These are phyloP conservation scores for Frieseomelitta varia DNA, from an alignment of 1,140 invertebrate species.

Conservation along the genomic window DNA sequence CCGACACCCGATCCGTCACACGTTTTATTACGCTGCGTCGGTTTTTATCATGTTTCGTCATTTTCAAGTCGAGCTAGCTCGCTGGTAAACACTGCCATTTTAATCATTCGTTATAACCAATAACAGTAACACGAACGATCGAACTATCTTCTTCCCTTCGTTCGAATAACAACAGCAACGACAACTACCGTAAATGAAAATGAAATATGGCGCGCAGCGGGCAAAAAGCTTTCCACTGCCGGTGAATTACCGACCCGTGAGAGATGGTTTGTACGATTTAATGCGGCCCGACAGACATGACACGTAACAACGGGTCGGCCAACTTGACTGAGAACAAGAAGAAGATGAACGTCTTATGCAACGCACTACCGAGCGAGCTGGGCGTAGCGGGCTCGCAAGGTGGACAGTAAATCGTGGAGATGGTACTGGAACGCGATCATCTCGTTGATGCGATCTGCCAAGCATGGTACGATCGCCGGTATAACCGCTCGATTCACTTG, in stretches of 20 bases:
- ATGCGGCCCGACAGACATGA: slow-evolving; percentile 48
- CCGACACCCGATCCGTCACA: slow-evolving; percentile 37
- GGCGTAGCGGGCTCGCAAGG: slow-evolving; percentile 40
- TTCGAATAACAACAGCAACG: neutral
- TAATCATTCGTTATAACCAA: neutral
- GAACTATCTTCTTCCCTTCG: neutral
- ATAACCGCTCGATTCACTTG: slow-evolving; percentile 36
- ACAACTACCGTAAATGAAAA: neutral
- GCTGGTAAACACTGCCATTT: neutral
- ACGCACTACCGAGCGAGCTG: slow-evolving; percentile 40
- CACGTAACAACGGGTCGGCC: slow-evolving; percentile 41
- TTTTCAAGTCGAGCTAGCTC: neutral
- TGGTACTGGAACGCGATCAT: slow-evolving; percentile 62
- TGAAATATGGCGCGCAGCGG: slow-evolving; percentile 30
- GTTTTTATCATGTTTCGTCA: neutral
- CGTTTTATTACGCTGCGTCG: slow-evolving; percentile 9
- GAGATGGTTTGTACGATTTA: slow-evolving; percentile 54
- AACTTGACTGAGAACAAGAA: slow-evolving; percentile 25
- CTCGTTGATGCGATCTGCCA: slow-evolving; percentile 65
- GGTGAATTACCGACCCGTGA: slow-evolving; percentile 18
- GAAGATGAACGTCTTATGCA: slow-evolving; percentile 43
- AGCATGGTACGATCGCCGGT: slow-evolving; percentile 19
- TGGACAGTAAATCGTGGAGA: slow-evolving; percentile 49
- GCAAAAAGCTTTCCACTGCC: slow-evolving; percentile 35
- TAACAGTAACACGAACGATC: neutral